Percentiles rank a stretch among this genome's conserved stretches.
phyloP scores from a whole-genome alignment of 2,888 invertebrate species.

The Parnassius orleans region DNA sequence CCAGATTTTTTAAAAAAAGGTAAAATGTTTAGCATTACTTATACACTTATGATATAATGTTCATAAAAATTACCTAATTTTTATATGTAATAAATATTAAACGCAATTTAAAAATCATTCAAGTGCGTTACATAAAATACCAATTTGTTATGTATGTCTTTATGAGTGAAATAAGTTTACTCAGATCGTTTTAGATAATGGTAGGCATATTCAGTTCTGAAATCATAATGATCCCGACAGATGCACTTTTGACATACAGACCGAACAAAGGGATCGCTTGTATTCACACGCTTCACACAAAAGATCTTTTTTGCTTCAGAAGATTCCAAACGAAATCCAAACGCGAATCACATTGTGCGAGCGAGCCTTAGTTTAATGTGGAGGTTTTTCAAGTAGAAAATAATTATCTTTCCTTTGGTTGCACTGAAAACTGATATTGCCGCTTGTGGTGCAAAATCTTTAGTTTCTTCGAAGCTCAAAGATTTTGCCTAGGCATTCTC shows the following conservation, averaged over 20 bases:
- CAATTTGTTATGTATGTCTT: too few relatives aligned
- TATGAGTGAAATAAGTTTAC: neutral
- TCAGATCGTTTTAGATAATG: slow-evolving; percentile 35
- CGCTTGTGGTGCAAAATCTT: neutral
- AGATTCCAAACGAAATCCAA: slow-evolving; percentile 63
- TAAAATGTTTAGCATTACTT: too few relatives aligned
- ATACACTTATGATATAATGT: too few relatives aligned
- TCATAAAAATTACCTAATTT: too few relatives aligned
- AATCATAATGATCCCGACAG: slow-evolving; percentile 61
- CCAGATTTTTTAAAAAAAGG: too few relatives aligned
- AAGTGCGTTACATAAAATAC: too few relatives aligned
- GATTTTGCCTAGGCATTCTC: too few relatives aligned
- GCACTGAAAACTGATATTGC: slow-evolving; percentile 5
- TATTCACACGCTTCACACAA: slow-evolving; percentile 73
- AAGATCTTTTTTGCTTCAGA: slow-evolving; percentile 59
- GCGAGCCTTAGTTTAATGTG: slow-evolving; percentile 43
- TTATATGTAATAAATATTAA: too few relatives aligned
- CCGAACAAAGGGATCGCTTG: slow-evolving; percentile 56
- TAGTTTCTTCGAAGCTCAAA: too few relatives aligned
- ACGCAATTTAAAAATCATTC: too few relatives aligned
- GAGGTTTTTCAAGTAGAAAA: slow-evolving; percentile 35
- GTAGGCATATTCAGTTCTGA: slow-evolving; percentile 45
- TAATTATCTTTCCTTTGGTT: slow-evolving; percentile 28
- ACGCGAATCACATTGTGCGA: slow-evolving; percentile 67
- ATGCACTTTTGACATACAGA: slow-evolving; percentile 62